Percentiles rank a stretch among this genome's conserved stretches.
These are phyloP conservation scores for Lithophane leautieri DNA, from an alignment of 2,888 invertebrate species.

Conservation along the genomic window DNA sequence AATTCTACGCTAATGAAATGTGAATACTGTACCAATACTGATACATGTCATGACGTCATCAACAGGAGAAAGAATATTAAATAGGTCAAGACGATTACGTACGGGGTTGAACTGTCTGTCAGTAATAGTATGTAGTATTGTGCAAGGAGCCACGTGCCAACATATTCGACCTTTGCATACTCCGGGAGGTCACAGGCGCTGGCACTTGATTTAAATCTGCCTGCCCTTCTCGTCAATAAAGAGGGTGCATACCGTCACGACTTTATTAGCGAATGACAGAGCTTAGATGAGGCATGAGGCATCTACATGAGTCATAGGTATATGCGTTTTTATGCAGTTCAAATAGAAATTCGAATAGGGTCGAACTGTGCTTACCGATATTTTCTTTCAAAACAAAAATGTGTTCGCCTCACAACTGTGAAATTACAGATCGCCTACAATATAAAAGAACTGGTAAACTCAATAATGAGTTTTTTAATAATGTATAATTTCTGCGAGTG, in stretches of 20 bases:
- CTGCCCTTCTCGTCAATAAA: slow-evolving; percentile 47
- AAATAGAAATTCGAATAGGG: background rate
- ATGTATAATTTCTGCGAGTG: background rate
- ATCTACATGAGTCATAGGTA: slow-evolving; percentile 22
- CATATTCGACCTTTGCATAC: slow-evolving; percentile 52
- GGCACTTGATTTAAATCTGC: slow-evolving; percentile 47
- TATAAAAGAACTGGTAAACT: too few relatives aligned
- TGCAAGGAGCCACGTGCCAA: slow-evolving; percentile 55
- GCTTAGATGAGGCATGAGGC: slow-evolving; percentile 4
- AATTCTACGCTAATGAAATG: background rate
- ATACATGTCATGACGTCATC: slow-evolving; percentile 12
- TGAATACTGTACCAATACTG: background rate
- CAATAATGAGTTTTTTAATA: background rate
- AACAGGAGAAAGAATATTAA: slow-evolving; percentile 6
- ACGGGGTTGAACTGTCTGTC: slow-evolving; percentile 38
- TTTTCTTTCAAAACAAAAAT: background rate
- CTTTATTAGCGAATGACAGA: slow-evolving; percentile 7
- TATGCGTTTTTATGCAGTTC: slow-evolving; percentile 16
- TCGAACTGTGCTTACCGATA: background rate
- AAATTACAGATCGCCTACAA: background rate
- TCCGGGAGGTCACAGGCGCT: slow-evolving; percentile 49
- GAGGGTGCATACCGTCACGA: slow-evolving; percentile 51
- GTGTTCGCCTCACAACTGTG: background rate
- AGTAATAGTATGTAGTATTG: slow-evolving; percentile 34
- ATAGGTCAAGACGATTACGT: slow-evolving; percentile 41